Base-by-base conservation (phyloP, 2,113 vertebrate genomes). In the Orthonyx spaldingii region DNA sequence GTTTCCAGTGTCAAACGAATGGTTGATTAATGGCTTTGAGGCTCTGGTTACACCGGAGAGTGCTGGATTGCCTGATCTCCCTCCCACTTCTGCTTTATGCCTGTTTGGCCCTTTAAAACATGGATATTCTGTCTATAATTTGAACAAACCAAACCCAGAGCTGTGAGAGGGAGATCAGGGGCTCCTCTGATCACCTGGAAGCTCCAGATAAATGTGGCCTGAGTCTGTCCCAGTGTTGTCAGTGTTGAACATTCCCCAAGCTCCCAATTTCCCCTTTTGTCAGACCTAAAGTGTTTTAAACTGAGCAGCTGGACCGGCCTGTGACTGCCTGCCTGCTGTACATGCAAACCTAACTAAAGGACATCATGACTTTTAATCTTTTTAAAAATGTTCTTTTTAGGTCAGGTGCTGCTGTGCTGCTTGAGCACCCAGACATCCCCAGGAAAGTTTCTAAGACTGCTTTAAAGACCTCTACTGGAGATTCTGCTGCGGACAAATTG, bases 21-120 rank as follows among this genome's bases (percentile, higher is more conserved):
- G 46, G 28, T 13, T 80, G 75, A 82, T 87, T 61, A 85, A 72
- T 59, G 63, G 69, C 30, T 94, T 90, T 26, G 46, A 76, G 53
- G 19, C 37, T 60, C 37, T 52, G 22, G 35, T 94, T 90, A 24
- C 24, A 13, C 37, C 64, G 53, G 11, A 22, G 35, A 49, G n/a
- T 10, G 57, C 66, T 87, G 71, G 27, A 33, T 61, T 57, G 60
- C 41, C 39, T 53, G 37, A 72, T 74, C 80, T 82, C 63, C 41
- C 37, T 84, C 61, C 61, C 24, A 52, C 32, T 89, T 64, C 32
- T 71, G 30, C 49, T 60, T 44, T 30, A 2, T 21, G n/a, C 16
- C 3, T 2, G 10, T 41, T 42, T 64, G 83, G 13, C 22, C 35
- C 68, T 57, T 72, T 74, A 32, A 61, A 42, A 5, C 20, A 16